Base-by-base conservation (phyloP, 2,113 vertebrate species). In the Gadus macrocephalus region DNA sequence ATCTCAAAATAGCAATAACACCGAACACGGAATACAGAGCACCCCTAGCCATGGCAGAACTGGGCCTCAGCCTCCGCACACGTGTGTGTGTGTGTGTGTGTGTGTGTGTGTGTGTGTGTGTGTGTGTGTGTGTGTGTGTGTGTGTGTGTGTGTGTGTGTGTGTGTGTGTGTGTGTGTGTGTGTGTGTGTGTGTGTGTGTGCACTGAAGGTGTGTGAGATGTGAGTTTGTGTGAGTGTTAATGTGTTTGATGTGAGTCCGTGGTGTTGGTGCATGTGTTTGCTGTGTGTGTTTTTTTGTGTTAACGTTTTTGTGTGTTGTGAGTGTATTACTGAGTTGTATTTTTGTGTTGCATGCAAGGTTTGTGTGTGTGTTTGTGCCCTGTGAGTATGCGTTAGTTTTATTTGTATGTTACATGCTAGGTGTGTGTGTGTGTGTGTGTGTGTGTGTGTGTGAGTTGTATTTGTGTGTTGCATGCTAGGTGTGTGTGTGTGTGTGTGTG, bases 1-100 rank as follows among this genome's bases (percentile, higher is more conserved):
- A 72, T 82, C 84, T 79, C 82, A 88, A 89, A 90, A 90, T 90
- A 90, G 89, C 87, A 81, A 69, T 77, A 85, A 84, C 71, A 87
- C 87, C 5, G 38, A 42, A 42, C 11, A 49, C 42, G 12, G 42
- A 49, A 14, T 14, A 49, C 42, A 49, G 42, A 86, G 86, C 89
- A 87, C 89, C 89, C 88, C 88, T 53, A 31, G 83, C 81, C 82
- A 79, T 81, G 81, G 87, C 83, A 81, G 83, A 87, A 86, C 85
- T 88, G 83, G 88, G 86, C 83, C 88, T 88, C 78, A 64, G 81
- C 81, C 78, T 79, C 80, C 15, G 3, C 42, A 2, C 11, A 9
- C 78, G 78, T 64, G 62, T 64, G 27, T 31, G 25, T 31, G 42
- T 28, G 22, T 64, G 62, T 64, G 49, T 28, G 67, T 70, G 42